Base-by-base conservation (phyloP, 2,888 invertebrate species). In the Augochlorella aurata region DNA sequence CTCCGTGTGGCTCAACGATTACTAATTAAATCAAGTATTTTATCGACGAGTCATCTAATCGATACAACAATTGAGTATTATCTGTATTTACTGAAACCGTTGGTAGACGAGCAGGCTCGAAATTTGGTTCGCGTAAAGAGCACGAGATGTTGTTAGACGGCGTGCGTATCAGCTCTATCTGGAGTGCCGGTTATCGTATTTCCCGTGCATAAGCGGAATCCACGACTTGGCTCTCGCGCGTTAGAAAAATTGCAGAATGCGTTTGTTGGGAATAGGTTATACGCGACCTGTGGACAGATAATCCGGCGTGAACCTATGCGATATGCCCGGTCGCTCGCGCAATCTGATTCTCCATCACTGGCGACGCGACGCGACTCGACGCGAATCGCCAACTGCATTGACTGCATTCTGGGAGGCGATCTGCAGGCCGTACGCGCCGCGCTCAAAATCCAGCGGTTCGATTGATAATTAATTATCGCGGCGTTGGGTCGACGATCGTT, bases 401-500 rank as follows among this genome's bases (percentile, higher is more conserved):
- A 18, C 66, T 58, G 77, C 52, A 38, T 74, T 76, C 52, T 45
- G 65, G 66, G n/a, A 54, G 49, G 54, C 67, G 74, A 38, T 58
- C 21, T 54, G 21, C 21, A 12, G 12, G 24, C 8, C 76, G 63
- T 79, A 69, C 83, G 70, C 74, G 74, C 72, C 82, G 78, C 80
- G 73, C 71, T 79, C 72, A 82, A 85, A 87, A 87, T 86, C 86
- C 58, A 58, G 76, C 68, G 74, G 80, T 72, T 78, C 79, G 83
- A 87, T 84, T 83, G 90, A 87, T 86, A 87, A 88, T 89, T 86
- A 88, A 91, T 91, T 89, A 90, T 89, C 89, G 87, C 84, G 88
- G 81, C 79, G 83, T 79, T 81, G 83, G 84, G 82, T 83, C 50
- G 75, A 52, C 66, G 74, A 72, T 84, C 82, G 81, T 85, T 81